Evolutionary conservation across 2,113 vertebrate genomes (phyloP), one percentile per base, ranked within the genome.

Genomic region (Gymnarchus niloticus): DNA sequence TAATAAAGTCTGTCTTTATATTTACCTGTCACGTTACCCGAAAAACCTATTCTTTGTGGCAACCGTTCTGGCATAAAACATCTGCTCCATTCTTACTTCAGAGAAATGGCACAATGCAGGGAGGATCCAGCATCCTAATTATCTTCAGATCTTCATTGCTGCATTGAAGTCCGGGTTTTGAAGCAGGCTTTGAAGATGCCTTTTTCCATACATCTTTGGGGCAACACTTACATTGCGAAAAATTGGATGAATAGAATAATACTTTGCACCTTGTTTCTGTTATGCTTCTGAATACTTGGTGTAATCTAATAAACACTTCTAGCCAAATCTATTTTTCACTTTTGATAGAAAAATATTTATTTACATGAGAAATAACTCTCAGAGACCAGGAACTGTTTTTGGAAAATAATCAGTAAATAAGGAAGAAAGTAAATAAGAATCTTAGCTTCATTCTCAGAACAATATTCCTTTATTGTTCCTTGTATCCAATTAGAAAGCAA

Each of bases 1-100:
- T 73, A 73, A 73, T 73, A 41, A 73, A n/a, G n/a, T n/a, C 65
- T 41, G 65, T 73, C 33, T 73, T 37, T 14, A 73, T 73, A 73
- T 37, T 41, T 17, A 41, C 65, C 33, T 19, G 14, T 33, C 41
- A 33, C 65, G 41, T 12, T 28, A 3, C 19, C 33, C 0, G 7
- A n/a, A n/a, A n/a, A n/a, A n/a, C n/a, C n/a, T n/a, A n/a, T n/a
- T n/a, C n/a, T n/a, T n/a, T n/a, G n/a, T n/a, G n/a, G n/a, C n/a
- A n/a, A n/a, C n/a, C n/a, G n/a, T n/a, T n/a, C n/a, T n/a, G n/a
- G n/a, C n/a, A n/a, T n/a, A n/a, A n/a, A n/a, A n/a, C n/a, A n/a
- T n/a, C n/a, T n/a, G n/a, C n/a, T n/a, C n/a, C n/a, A 41, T 41
- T 73, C 33, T 33, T 17, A 17, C 65, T 14, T 37, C 28, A 73